Evolutionary conservation across 2,888 invertebrate species (phyloP).

Genomic region (Andrena flavipes): DNA sequence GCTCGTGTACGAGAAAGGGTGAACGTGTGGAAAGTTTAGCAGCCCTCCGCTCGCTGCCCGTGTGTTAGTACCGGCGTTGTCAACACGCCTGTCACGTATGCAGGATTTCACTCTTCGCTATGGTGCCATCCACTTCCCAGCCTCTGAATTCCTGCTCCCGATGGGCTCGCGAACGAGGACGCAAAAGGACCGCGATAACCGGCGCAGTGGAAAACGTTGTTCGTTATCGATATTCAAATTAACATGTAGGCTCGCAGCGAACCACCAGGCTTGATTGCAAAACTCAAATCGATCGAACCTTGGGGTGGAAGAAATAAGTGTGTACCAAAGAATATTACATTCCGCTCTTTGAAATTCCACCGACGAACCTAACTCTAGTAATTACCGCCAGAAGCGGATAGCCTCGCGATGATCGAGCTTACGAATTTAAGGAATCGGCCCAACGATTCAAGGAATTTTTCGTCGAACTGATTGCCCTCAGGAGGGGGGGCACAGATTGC

Average conservation of each 20-base stretch:
- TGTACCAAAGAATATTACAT: no score
- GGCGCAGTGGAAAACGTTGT: not conserved
- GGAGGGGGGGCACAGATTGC: not conserved
- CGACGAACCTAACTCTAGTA: not conserved
- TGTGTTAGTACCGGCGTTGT: constrained; percentile 41
- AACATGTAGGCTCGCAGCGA: not conserved
- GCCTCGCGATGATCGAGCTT: not conserved
- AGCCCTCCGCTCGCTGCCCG: constrained; percentile 10
- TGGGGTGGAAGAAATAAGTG: no score
- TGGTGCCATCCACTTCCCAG: constrained; percentile 30
- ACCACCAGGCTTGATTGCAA: not conserved
- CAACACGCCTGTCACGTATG: constrained; percentile 61
- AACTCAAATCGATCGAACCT: not conserved
- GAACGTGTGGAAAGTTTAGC: constrained; percentile 35
- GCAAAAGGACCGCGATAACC: constrained; percentile 11
- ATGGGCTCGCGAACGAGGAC: constrained; percentile 17
- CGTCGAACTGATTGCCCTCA: not conserved
- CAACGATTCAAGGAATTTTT: not conserved
- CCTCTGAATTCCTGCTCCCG: constrained; percentile 4
- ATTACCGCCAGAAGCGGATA: not conserved
- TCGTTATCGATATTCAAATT: constrained; percentile 1
- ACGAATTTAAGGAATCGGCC: not conserved
- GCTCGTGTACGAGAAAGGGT: constrained; percentile 10
- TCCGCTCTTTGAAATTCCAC: not conserved
- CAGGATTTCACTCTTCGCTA: constrained; percentile 54